These are phyloP conservation scores for Morinoia aosen DNA, from an alignment of 2,888 invertebrate genomes.

Conservation along the genomic window DNA sequence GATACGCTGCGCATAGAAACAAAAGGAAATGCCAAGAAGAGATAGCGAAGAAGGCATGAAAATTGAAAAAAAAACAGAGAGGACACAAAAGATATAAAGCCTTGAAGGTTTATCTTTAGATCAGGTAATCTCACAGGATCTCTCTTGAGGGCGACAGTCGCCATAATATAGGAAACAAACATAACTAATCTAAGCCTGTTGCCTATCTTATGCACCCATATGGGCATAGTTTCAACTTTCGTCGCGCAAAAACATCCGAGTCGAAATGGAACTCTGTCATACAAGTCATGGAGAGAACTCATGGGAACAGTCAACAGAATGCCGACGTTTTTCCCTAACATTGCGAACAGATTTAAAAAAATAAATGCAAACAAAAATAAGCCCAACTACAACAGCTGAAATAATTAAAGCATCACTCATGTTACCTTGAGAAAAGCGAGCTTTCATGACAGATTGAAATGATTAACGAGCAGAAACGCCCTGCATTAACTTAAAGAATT, in stretches of 20 bases:
- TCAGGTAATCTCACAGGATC: too few relatives aligned
- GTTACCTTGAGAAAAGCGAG: neutral
- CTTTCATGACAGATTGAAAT: neutral
- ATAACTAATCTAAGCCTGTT: too few relatives aligned
- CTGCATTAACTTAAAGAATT: neutral
- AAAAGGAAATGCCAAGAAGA: too few relatives aligned
- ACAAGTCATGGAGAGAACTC: neutral
- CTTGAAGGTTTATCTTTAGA: too few relatives aligned
- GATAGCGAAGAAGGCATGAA: too few relatives aligned
- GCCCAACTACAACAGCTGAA: neutral
- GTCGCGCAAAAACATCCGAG: neutral
- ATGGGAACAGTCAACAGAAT: neutral
- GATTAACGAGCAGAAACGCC: neutral
- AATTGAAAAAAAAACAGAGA: too few relatives aligned
- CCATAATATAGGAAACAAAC: too few relatives aligned
- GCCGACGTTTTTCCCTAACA: neutral
- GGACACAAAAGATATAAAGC: too few relatives aligned
- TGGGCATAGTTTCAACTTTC: neutral
- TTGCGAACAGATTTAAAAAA: neutral
- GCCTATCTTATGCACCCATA: too few relatives aligned
- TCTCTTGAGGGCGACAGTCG: too few relatives aligned
- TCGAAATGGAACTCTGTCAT: neutral
- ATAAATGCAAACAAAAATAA: neutral
- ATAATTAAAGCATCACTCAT: neutral
- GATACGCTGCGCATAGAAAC: too few relatives aligned